phyloP scores from a whole-genome alignment of 2,113 vertebrate species.

The Microtus pennsylvanicus region DNA sequence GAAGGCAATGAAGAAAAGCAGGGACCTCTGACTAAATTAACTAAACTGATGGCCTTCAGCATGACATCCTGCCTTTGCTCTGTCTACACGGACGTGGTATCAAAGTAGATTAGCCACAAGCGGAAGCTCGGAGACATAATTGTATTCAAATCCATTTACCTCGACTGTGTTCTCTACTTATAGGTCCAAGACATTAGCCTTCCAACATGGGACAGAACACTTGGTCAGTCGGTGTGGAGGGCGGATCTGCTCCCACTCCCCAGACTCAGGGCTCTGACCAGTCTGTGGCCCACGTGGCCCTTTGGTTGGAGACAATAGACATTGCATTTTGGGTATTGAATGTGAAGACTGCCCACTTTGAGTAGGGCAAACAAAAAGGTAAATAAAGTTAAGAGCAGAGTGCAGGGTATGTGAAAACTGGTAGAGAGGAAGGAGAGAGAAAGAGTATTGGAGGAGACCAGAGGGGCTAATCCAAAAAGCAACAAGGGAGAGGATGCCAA shows the following conservation, averaged over 20 bases:
- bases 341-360: neutral
- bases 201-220: neutral
- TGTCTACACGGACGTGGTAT: neutral
- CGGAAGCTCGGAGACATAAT: neutral
- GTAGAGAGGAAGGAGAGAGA: neutral
- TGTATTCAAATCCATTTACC: neutral
- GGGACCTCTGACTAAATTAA: neutral
- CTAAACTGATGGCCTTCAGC: neutral
- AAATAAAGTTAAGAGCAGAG: neutral
- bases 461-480: neutral
- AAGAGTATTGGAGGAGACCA: neutral
- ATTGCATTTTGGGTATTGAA: neutral
- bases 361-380: neutral
- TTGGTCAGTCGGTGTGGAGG: no score
- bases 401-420: neutral
- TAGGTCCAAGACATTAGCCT: neutral
- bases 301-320: neutral
- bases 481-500: neutral
- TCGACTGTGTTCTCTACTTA: neutral
- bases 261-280: neutral
- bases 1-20: neutral
- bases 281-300: no score
- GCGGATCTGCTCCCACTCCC: rapidly evolving
- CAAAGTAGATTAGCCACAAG: neutral
- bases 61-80: neutral